Evolutionary conservation across 1,140 invertebrate species (phyloP), one percentile per base, ranked within the genome.

Genomic region (Matsumurasca onukii): DNA sequence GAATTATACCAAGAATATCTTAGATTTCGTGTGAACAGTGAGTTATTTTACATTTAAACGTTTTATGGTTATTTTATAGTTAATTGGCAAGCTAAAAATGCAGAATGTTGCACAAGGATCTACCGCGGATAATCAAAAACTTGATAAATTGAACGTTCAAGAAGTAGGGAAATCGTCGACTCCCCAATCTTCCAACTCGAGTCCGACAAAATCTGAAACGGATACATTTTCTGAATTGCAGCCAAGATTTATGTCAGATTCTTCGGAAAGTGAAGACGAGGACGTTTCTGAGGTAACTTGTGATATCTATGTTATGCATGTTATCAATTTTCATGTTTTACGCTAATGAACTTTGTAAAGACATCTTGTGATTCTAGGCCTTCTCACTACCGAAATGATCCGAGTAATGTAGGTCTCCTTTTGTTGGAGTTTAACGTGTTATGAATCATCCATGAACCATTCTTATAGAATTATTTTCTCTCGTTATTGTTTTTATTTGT

Each of bases 181-280:
- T 80, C 82, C 85, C 79, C 81, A 84, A 79, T 85, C 85, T 75
- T 82, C 83, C 69, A 85, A 83, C 76, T 86, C 84, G 72, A 86
- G 84, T 76, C 88, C 88, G 77, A 87, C 86, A 76, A 89, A 89
- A 83, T 89, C 88, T 77, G 88, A 89, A 85, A 89, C 86, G 79
- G 88, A 90, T 83, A 89, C 87, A 79, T 88, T 89, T 83, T 86
- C 88, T 76, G 88, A 89, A 82, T 73, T 82, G 70, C 88, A 89
- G 81, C 87, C 90, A 74, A 88, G 87, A 85, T 92, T 89, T 86
- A 89, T 91, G 85, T 90, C 90, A 81, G 92, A 94, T 84, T 88
- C 92, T 80, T 94, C 92, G 73, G 92, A 92, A 83, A 94, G 92
- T 80, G 93, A 94, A 80, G 92, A 94, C 81, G 93, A 95, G 80